These are phyloP conservation scores for Myotis pilosus DNA, from an alignment of 2,797 vertebrate genomes.

Conservation along the genomic window DNA sequence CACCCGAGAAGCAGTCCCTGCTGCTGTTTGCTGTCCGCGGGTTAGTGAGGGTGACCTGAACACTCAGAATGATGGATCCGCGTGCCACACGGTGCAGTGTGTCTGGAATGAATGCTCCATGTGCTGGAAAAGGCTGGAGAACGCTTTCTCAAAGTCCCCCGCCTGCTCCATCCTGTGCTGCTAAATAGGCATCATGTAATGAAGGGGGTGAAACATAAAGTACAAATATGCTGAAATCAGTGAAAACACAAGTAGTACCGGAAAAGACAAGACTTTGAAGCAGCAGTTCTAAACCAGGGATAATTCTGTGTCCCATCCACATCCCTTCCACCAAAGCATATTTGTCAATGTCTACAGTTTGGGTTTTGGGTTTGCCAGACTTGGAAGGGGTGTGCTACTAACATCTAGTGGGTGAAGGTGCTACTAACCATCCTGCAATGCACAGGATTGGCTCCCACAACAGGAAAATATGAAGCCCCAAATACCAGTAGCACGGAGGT, in stretches of 20 bases:
- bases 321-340: neutral
- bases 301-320: neutral
- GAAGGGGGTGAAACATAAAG: neutral
- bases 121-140: neutral
- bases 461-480: neutral
- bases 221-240: neutral
- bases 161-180: neutral
- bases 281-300: neutral
- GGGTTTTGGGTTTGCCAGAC: neutral
- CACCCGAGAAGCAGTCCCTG: neutral
- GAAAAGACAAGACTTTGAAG: neutral
- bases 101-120: neutral
- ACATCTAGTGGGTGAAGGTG: neutral
- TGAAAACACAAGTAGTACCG: neutral
- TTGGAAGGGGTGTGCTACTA: rapidly evolving
- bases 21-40: neutral
- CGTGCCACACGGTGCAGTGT: neutral
- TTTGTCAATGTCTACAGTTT: neutral
- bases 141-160: neutral
- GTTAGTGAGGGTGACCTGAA: conserved; percentile 25
- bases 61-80: conserved; percentile 5
- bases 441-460: neutral
- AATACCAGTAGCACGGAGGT: neutral
- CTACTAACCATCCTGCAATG: neutral
- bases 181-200: neutral